phyloP scores from a whole-genome alignment of 37 sponge, comb jelly and placozoan species.

The Agelas oroides region DNA sequence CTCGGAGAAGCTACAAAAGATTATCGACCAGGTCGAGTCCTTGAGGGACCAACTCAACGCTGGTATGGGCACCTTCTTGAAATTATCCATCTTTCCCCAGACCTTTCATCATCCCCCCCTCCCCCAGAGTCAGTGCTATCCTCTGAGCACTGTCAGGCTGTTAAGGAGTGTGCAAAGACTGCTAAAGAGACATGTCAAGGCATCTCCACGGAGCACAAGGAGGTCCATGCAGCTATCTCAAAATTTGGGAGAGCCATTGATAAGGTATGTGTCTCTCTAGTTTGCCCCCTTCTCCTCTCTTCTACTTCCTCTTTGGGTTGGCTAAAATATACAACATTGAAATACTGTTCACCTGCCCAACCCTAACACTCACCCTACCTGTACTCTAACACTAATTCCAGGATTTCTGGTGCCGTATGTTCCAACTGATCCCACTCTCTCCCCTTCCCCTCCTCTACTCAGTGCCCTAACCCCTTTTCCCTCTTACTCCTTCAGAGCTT shows the following conservation, averaged over 20 bases:
- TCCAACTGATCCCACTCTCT: too few relatives aligned
- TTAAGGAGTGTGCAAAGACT: constrained; percentile 16
- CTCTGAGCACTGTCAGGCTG: constrained; percentile 23
- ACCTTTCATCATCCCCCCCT: background rate
- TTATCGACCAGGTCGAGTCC: constrained; percentile 24
- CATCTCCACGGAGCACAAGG: constrained; percentile 77
- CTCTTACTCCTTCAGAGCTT: constrained; percentile 52
- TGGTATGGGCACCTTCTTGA: background rate
- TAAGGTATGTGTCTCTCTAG: constrained; percentile 46
- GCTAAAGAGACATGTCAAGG: constrained; percentile 29
- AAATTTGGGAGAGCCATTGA: constrained; percentile 82
- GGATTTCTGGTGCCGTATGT: too few relatives aligned
- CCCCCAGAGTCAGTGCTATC: constrained; percentile 9
- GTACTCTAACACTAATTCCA: too few relatives aligned
- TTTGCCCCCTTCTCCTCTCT: too few relatives aligned
- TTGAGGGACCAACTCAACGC: constrained; percentile 20
- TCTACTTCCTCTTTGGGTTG: too few relatives aligned
- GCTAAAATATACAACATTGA: too few relatives aligned
- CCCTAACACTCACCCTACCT: too few relatives aligned
- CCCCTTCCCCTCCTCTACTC: too few relatives aligned
- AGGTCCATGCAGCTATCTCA: constrained; percentile 80
- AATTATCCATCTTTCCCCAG: background rate
- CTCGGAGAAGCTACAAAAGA: constrained; percentile 39
- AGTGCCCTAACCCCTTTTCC: too few relatives aligned
- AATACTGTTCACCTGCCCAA: too few relatives aligned